A percentile compares a stretch with the other conserved stretches of the same genome.
phyloP scores from a whole-genome alignment of 2,113 vertebrate species.

The Numenius arquata region DNA sequence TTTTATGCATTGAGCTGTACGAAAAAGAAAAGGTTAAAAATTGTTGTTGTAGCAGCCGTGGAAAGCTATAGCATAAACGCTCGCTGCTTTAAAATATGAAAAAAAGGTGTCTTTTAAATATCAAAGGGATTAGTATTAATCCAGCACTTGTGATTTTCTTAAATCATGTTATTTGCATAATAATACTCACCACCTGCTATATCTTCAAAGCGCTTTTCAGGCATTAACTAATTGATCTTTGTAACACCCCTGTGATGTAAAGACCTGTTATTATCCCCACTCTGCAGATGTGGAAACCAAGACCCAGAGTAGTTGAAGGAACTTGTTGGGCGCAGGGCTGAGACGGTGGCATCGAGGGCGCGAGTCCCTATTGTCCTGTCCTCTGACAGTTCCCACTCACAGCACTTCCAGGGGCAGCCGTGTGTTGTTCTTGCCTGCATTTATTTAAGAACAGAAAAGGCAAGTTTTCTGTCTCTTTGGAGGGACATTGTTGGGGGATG shows the following conservation, averaged over 20 bases:
- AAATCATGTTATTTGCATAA: conserved; percentile 61
- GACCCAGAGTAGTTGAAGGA: background rate
- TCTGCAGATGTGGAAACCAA: conserved; percentile 44
- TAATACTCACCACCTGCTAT: conserved; percentile 56
- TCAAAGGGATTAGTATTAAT: conserved; percentile 68
- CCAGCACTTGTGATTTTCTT: conserved; percentile 63
- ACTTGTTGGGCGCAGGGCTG: background rate
- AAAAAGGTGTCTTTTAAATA: conserved; percentile 58
- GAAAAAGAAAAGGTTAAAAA: conserved; percentile 51
- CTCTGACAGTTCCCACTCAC: background rate
- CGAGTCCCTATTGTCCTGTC: background rate
- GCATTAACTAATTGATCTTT: conserved; percentile 64
- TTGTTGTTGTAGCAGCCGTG: background rate
- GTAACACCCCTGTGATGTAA: conserved; percentile 48
- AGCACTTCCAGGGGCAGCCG: background rate
- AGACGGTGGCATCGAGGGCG: accelerated
- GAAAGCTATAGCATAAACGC: conserved; percentile 20
- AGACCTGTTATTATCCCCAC: conserved; percentile 51
- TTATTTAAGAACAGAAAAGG: background rate
- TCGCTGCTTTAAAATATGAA: conserved; percentile 63
- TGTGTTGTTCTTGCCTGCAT: background rate
- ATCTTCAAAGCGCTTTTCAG: conserved; percentile 60
- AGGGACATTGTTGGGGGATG: background rate
- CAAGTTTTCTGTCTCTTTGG: background rate
- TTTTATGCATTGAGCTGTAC: background rate